phyloP scores from a whole-genome alignment of 2,888 invertebrate genomes.

The Rhyacophila evoluta region DNA sequence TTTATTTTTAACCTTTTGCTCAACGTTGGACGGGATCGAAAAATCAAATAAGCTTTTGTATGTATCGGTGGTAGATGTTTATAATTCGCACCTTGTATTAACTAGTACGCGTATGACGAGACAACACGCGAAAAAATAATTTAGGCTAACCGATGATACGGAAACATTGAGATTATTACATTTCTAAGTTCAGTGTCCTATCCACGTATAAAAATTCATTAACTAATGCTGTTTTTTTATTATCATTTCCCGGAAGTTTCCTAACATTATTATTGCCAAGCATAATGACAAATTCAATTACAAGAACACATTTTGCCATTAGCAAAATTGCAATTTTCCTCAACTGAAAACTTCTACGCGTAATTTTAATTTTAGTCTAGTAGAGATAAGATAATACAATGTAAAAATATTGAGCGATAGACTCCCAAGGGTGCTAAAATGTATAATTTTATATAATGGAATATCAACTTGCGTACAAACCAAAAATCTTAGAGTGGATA shows the following conservation, averaged over 20 bases:
- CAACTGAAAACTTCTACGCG: neutral
- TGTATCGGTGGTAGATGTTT: neutral
- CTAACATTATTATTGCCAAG: neutral
- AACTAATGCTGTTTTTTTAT: conserved; percentile 4
- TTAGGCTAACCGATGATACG: neutral
- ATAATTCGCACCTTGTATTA: neutral
- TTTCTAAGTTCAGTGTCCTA: neutral
- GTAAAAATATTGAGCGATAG: too few relatives aligned
- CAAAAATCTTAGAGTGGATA: too few relatives aligned
- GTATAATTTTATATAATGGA: too few relatives aligned
- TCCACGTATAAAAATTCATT: neutral
- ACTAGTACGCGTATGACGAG: neutral
- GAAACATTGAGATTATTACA: neutral
- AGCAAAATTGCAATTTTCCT: neutral
- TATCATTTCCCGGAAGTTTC: neutral
- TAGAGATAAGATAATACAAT: too few relatives aligned
- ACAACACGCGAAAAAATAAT: conserved; percentile 10
- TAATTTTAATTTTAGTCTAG: too few relatives aligned
- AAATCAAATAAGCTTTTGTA: too few relatives aligned
- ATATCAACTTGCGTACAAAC: too few relatives aligned
- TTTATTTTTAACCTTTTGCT: too few relatives aligned
- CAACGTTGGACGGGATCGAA: too few relatives aligned
- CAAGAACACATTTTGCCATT: neutral
- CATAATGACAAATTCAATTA: neutral
- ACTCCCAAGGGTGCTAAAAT: too few relatives aligned